These are phyloP conservation scores for Ardeotis arabs DNA, from an alignment of 2,113 vertebrate species.

Conservation along the genomic window DNA sequence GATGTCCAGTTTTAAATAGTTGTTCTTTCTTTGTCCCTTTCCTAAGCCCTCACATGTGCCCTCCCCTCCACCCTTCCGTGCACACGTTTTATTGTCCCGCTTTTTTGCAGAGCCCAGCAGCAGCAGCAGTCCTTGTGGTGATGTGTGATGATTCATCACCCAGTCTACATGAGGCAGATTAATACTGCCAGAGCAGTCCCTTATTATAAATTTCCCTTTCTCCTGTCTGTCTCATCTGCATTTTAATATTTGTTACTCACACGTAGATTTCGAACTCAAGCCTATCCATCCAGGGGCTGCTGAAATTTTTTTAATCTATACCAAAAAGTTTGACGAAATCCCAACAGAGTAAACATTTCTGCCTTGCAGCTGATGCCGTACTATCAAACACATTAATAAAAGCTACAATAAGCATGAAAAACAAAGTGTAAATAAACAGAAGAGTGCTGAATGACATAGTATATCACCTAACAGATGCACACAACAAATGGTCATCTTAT, in stretches of 20 bases:
- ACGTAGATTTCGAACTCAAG: not conserved
- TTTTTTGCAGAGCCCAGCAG: not conserved
- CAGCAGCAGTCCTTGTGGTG: not conserved
- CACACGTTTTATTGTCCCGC: not conserved
- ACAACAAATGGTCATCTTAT: not conserved
- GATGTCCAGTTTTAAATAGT: conserved; percentile 17
- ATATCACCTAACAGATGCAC: not conserved
- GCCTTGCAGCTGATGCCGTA: not conserved
- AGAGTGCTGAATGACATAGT: not conserved
- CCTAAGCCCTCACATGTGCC: not conserved
- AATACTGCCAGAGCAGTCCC: conserved; percentile 11
- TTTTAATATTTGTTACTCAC: conserved; percentile 25
- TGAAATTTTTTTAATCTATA: conserved; percentile 40
- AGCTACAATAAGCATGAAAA: conserved; percentile 4
- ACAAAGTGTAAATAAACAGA: not conserved
- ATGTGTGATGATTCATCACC: conserved; percentile 24
- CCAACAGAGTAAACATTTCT: not conserved
- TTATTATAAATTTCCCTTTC: conserved; percentile 40
- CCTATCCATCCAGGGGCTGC: not conserved
- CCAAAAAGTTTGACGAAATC: not conserved
- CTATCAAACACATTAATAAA: conserved; percentile 36
- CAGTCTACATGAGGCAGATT: conserved; percentile 24
- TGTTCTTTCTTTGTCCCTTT: not conserved
- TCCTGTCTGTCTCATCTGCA: conserved; percentile 19
- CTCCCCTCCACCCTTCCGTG: not conserved